phyloP scores from a whole-genome alignment of 2,797 vertebrate species.

The Halcyon smyrnensis region DNA sequence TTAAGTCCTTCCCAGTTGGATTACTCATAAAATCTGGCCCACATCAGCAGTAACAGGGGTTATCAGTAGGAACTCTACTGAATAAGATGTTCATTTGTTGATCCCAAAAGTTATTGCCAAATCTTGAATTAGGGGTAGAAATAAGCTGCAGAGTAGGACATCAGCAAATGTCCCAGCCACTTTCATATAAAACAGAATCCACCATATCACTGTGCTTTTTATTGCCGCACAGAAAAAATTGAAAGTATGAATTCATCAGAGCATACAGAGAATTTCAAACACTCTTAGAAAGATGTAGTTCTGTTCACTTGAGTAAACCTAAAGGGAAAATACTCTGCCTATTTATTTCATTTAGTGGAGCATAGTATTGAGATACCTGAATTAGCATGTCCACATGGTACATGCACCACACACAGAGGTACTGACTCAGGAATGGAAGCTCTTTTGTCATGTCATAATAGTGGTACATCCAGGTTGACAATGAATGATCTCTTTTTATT shows the following conservation, averaged over 20 bases:
- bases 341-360: conserved; percentile 20
- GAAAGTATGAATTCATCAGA: not conserved
- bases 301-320: not conserved
- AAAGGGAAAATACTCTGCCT: not conserved
- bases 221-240: not conserved
- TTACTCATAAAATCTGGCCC: not conserved
- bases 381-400: not conserved
- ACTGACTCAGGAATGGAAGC: not conserved
- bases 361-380: not conserved
- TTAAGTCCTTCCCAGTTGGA: not conserved
- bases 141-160: not conserved
- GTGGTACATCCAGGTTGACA: not conserved
- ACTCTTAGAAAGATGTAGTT: not conserved
- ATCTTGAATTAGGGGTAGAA: not conserved
- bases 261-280: not conserved
- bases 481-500: not conserved
- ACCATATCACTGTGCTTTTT: not conserved
- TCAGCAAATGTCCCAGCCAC: not conserved
- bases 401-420: not conserved
- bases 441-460: not conserved
- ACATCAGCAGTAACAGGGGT: not conserved
- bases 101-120: not conserved
- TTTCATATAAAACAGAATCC: not conserved
- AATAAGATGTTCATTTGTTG: not conserved
- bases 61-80: not conserved